Conservation (phyloP, 53 echinoderm and acorn worm species). For the Echinarachnius parma region DNA sequence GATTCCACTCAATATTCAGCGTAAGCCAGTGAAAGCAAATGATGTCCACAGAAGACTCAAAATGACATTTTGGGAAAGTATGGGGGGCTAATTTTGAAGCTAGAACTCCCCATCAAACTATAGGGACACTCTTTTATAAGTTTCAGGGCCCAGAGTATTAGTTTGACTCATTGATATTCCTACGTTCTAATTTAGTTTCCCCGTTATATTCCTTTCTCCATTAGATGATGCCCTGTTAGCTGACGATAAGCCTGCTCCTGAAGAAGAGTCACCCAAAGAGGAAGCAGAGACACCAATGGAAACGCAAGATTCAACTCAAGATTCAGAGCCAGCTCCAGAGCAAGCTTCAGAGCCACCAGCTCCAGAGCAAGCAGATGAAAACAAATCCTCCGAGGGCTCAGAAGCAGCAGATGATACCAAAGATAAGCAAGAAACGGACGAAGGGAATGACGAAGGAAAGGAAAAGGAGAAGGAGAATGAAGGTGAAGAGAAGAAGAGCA, state of each 20-base stretch:
- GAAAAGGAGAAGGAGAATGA: conserved; percentile 16
- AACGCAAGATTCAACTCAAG: conserved; percentile 8
- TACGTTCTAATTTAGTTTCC: no score
- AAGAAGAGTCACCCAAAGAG: conserved; percentile 2
- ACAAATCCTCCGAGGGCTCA: not conserved
- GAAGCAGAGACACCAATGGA: conserved; percentile 23
- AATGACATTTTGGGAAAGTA: no score
- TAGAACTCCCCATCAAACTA: no score
- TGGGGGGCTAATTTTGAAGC: no score
- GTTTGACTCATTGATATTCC: no score
- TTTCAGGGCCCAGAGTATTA: no score
- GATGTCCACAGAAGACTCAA: no score
- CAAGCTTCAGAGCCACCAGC: not conserved
- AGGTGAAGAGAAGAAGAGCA: conserved; percentile 1
- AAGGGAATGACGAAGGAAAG: not conserved
- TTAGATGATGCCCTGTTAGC: not conserved
- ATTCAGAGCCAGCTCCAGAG: not conserved
- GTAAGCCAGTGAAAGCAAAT: no score
- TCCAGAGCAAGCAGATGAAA: not conserved
- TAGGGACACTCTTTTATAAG: no score
- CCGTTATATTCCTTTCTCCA: no score
- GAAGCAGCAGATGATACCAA: not conserved
- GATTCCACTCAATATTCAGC: no score
- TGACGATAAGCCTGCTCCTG: not conserved
- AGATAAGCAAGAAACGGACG: not conserved